Evolutionary conservation across 2,797 vertebrate genomes (phyloP).

Genomic region (Tapera naevia): DNA sequence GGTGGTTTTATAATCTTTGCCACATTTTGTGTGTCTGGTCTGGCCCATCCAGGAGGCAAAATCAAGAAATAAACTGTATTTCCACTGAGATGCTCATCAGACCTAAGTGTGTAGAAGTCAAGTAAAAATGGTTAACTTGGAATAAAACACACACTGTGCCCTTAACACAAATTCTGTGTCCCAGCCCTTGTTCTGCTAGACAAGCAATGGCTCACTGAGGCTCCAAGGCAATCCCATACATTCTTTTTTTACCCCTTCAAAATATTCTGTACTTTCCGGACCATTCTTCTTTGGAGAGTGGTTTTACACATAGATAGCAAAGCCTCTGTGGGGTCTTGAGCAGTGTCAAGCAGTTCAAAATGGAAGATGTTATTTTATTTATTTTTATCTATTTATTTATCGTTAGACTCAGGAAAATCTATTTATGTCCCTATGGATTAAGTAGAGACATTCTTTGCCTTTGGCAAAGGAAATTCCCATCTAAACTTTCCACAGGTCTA

Average conservation of each 20-base stretch:
- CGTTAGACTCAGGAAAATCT: not conserved
- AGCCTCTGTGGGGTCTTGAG: fast-evolving
- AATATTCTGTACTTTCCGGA: not conserved
- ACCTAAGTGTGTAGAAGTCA: not conserved
- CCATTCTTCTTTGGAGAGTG: not conserved
- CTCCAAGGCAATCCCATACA: not conserved
- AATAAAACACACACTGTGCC: not conserved
- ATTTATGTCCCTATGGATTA: fast-evolving
- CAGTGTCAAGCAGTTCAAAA: not conserved
- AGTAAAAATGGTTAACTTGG: not conserved
- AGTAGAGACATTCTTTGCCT: not conserved
- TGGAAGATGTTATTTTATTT: not conserved
- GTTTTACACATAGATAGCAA: not conserved
- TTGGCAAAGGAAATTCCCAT: conserved; percentile 11
- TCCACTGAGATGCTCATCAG: not conserved
- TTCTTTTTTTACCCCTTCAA: not conserved
- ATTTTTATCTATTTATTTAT: not conserved
- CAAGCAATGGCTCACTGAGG: not conserved
- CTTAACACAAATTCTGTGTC: not conserved
- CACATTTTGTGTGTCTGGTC: not conserved
- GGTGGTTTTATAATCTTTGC: not conserved
- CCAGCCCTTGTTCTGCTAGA: not conserved
- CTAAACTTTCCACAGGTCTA: not conserved
- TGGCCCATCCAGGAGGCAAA: not conserved
- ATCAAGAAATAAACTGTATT: not conserved